These are phyloP conservation scores for Oophaga sylvatica DNA, from an alignment of 2,797 vertebrate species.

Conservation along the genomic window DNA sequence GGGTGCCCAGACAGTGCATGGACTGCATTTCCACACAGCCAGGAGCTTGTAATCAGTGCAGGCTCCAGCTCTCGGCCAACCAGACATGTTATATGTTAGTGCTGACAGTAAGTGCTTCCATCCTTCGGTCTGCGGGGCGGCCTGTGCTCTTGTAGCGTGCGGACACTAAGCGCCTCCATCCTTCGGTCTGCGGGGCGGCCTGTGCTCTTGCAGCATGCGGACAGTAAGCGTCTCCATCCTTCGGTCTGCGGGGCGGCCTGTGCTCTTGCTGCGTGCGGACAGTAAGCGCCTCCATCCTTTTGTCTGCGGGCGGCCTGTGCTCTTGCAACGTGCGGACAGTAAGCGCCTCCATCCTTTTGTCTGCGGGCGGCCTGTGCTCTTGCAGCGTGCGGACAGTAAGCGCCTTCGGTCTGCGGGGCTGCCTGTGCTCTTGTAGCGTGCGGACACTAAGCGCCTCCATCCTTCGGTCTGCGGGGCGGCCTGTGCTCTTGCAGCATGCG, in stretches of 20 bases:
- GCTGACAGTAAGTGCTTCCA: conserved; percentile 38
- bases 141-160: conserved; percentile 76
- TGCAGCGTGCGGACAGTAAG: conserved; percentile 70
- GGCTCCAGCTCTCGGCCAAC: no score
- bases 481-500: conserved; percentile 76
- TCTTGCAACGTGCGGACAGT: conserved; percentile 74
- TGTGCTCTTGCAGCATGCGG: conserved; percentile 77
- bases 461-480: conserved; percentile 75
- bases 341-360: conserved; percentile 67
- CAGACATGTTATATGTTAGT: no score
- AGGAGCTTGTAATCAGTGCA: no score
- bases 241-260: conserved; percentile 73
- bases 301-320: conserved; percentile 74
- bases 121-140: conserved; percentile 75
- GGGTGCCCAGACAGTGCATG: no score
- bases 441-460: conserved; percentile 63
- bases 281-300: conserved; percentile 65
- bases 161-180: conserved; percentile 62
- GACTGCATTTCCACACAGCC: no score
- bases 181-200: conserved; percentile 74
- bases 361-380: conserved; percentile 76
- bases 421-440: conserved; percentile 76
- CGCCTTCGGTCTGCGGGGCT: conserved; percentile 72
- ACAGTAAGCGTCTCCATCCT: conserved; percentile 62
- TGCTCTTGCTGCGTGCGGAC: conserved; percentile 77